Base-by-base conservation (phyloP, 1,140 invertebrate species). In the Drosophila pallidifrons region DNA sequence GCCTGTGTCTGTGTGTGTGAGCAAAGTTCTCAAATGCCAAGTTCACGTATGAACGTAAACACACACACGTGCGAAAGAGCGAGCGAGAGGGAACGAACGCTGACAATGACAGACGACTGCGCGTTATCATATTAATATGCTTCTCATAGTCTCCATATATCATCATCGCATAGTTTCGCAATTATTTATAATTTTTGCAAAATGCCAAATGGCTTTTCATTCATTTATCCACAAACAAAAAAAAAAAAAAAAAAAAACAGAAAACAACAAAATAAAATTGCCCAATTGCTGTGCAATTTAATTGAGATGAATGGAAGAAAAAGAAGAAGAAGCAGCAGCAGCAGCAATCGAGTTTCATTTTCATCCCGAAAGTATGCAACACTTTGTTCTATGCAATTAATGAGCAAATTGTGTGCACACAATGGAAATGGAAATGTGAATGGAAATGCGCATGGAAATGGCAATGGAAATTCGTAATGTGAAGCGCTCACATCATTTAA, bases 101-200 rank as follows among this genome's bases (percentile, higher is more conserved):
- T 16, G 47, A 49, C 47, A 49, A 10, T 10, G 47, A 49, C 47
- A 25, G 47, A 49, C 47, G 41, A 13, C 11, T 10, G 35, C 25
- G 3, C 10, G 35, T 32, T 35, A 54, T 54, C n/a, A 15, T 35
- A 35, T 54, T 32, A 54, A 54, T 32, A 30, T 25, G 20, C 20
- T 25, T 25, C 20, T 25, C 35, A n/a, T 30, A 11, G 47, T 49
- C 46, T 2, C 2, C 28, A 54, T 32, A 54, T 54, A 41, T 57
- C 54, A 57, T 16, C 35, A 2, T 38, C 10, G 10, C 32, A 55
- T 41, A 11, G 16, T 47, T 41, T 57, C 13, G 32, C 35, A 38
- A 38, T 41, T 41, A 64, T 64, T 64, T 41, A 52, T 54, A 64
- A 64, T 64, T 64, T 25, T 64, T 7, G 30, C n/a, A 32, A 54